phyloP scores from a whole-genome alignment of 2,797 vertebrate species.

The Sebastes reedi region DNA sequence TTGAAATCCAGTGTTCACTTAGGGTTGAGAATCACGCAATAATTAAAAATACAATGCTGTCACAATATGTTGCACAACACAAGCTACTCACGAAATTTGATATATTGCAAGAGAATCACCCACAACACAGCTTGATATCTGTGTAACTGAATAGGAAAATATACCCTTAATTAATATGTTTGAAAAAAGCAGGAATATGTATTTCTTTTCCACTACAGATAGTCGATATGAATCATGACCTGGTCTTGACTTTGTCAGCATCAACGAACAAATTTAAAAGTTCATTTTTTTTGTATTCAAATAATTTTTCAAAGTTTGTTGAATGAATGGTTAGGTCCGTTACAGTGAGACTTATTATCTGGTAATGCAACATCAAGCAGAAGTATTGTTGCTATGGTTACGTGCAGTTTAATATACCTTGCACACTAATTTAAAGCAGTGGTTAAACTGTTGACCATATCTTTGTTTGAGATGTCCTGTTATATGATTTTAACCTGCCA shows the following conservation, averaged over 20 bases:
- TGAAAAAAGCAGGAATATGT: background rate
- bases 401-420: conserved; percentile 6
- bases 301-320: background rate
- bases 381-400: conserved; percentile 26
- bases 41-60: background rate
- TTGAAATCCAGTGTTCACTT: background rate
- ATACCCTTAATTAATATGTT: background rate
- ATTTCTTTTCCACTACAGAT: background rate
- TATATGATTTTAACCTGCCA: background rate
- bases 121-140: background rate
- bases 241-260: background rate
- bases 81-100: background rate
- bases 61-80: background rate
- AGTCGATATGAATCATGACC: background rate
- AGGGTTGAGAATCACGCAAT: background rate
- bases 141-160: background rate
- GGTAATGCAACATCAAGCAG: conserved; percentile 1
- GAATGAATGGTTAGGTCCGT: background rate
- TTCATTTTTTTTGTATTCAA: background rate
- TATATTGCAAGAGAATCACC: background rate
- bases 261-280: background rate
- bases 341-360: background rate
- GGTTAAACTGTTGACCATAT: background rate
- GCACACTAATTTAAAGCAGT: background rate
- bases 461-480: background rate